Evolutionary conservation across 2,797 vertebrate genomes (phyloP).

Genomic region (Lepilemur ruficaudatus): DNA sequence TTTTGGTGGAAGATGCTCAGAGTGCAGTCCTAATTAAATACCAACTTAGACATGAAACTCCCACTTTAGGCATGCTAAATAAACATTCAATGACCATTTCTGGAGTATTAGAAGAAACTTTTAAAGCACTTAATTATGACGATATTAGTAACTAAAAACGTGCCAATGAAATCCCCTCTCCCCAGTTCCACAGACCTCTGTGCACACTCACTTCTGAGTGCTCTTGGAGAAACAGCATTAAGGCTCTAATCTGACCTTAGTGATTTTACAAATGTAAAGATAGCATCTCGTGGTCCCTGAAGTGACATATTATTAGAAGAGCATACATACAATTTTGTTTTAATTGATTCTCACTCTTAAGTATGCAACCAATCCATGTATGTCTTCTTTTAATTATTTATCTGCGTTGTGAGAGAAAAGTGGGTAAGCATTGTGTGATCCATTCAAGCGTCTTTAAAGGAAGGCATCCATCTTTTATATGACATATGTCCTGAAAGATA

Average conservation of each 20-base stretch:
- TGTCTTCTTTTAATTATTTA: conserved; percentile 80
- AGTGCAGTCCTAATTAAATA: background rate
- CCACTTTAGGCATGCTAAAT: background rate
- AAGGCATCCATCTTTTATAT: conserved; percentile 64
- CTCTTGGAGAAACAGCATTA: background rate
- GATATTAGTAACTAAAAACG: conserved; percentile 31
- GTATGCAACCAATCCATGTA: conserved; percentile 73
- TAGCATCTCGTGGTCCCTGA: conserved; percentile 69
- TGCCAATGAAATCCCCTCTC: background rate
- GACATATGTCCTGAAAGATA: conserved; percentile 69
- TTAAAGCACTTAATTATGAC: conserved; percentile 47
- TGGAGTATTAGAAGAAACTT: background rate
- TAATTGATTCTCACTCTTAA: conserved; percentile 83
- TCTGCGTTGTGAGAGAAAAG: conserved; percentile 78
- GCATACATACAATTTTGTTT: conserved; percentile 77
- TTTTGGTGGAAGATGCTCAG: background rate
- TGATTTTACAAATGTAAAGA: conserved; percentile 52
- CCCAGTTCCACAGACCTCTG: background rate
- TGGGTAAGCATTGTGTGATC: conserved; percentile 74
- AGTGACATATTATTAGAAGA: conserved; percentile 74
- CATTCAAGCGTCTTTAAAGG: conserved; percentile 72
- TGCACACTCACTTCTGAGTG: background rate
- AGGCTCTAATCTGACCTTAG: background rate
- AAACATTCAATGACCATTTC: conserved; percentile 26
- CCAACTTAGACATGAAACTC: conserved; percentile 21